Evolutionary conservation across 2,113 vertebrate genomes (phyloP).

Genomic region (Leptobrachium leishanense): DNA sequence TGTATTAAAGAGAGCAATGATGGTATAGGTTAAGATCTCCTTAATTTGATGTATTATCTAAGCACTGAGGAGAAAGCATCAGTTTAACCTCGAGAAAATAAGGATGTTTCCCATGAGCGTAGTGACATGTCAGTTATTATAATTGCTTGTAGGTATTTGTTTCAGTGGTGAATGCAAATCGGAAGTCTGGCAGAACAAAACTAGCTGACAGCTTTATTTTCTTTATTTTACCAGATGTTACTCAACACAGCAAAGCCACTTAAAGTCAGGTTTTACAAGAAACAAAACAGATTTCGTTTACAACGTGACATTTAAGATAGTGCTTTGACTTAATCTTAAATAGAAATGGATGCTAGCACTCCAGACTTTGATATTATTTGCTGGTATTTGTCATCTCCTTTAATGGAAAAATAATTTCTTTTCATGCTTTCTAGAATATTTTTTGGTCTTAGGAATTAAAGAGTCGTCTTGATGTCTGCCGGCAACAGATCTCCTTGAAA

Average conservation of each 20-base stretch:
- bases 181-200: slow-evolving; percentile 38
- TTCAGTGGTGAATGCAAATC: slow-evolving; percentile 40
- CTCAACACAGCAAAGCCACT: slow-evolving; percentile 17
- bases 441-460: no score
- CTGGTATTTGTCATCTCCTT: background rate
- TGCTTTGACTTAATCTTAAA: slow-evolving; percentile 4
- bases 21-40: slow-evolving; percentile 3
- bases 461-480: no score
- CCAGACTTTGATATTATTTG: background rate
- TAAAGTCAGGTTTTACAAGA: slow-evolving; percentile 27
- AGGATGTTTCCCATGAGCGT: slow-evolving; percentile 44
- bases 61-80: slow-evolving; percentile 30
- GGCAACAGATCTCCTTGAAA: no score
- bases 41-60: slow-evolving; percentile 44
- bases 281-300: slow-evolving; percentile 24
- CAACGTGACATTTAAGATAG: slow-evolving; percentile 7
- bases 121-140: slow-evolving; percentile 48
- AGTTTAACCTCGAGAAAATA: slow-evolving; percentile 46
- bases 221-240: slow-evolving; percentile 46
- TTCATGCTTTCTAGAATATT: no score
- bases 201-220: slow-evolving; percentile 45
- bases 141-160: slow-evolving; percentile 45
- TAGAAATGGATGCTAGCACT: slow-evolving; percentile 1
- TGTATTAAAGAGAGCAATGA: slow-evolving; percentile 17
- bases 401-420: background rate